Evolutionary conservation across 2,888 invertebrate genomes (phyloP), one percentile per base, ranked within the genome.

Genomic region (Mystacides longicornis): DNA sequence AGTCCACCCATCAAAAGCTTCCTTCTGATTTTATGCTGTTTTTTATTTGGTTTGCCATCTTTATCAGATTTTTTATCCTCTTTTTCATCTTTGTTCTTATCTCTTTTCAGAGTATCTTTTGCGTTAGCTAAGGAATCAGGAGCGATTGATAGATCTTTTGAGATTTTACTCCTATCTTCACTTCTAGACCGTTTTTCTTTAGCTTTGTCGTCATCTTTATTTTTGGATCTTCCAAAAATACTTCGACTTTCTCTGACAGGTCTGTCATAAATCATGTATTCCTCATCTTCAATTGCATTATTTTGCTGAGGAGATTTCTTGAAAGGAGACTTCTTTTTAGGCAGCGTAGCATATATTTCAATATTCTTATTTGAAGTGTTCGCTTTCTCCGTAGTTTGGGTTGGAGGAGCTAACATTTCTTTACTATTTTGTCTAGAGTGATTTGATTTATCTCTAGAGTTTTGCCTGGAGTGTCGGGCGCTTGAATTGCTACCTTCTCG

Each of bases 301-400:
- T 83, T 80, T 4, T 74, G 73, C 4, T 74, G 73, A 0, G 78
- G 69, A 59, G 81, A 77, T 62, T 79, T 82, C 63, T 87, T 85
- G 1, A 85, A 69, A 0, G 79, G 80, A 45, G 84, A 83, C 65
- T 90, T 91, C 71, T 89, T 92, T 70, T 93, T 93, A 1, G 93
- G 93, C 23, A 93, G 70, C 0, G 93, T 93, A 0, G 93, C 93
- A 67, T 93, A 93, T 61, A 93, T 92, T 73, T 93, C 93, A 56
- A 93, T 93, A 62, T 81, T 90, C 65, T 85, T 85, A 54, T 31
- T 60, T 2, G 51, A 23, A 27, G 55, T 57, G 27, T 51, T 59
- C n/a, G 51, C 51, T 33, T 61, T 61, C 52, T 61, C 61, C 16
- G 56, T 59, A 45, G 57, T 54, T 18, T 59, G 55, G 31, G 42